Evolutionary conservation across 2,888 invertebrate species (phyloP), one percentile per base, ranked within the genome.

Genomic region (Agonopterix arenella): DNA sequence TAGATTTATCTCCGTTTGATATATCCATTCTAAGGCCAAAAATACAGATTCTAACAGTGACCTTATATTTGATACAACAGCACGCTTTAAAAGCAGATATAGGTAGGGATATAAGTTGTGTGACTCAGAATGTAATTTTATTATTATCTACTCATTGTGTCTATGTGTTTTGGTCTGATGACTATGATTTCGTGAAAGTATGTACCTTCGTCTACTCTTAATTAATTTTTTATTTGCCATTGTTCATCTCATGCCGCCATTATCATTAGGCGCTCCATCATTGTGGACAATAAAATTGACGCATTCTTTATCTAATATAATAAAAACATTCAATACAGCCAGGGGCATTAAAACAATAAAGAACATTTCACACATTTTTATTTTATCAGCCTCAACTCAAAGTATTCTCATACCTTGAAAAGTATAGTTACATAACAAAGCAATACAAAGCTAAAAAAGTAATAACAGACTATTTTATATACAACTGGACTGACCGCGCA

Each of bases 351-450:
- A 62, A 64, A 66, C 48, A 54, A 53, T 37, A 48, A 50, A 42
- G 44, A 74, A 73, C 66, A 73, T 76, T 80, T 79, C 74, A 74
- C 65, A 70, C 61, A 41, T 47, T 54, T 80, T 84, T 80, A 77
- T 81, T 81, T 73, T 73, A 80, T 86, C 86, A 84, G 86, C 84
- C 86, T 86, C 85, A 81, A 76, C 68, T 70, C 75, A 76, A 72
- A 76, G 68, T 70, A 70, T 56, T 63, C 54, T 58, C 57, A 68
- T 70, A 73, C 70, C 64, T 60, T 54, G 64, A 66, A 64, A 68
- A 69, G 59, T 71, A 71, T 69, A 79, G 66, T 73, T 70, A 70
- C 66, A 78, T 80, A 85, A 84, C 76, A 77, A 82, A 81, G 80
- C 80, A 73, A 28, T 64, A 68, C 62, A 72, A 76, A 81, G 75